A percentile compares a stretch with the other conserved stretches of the same genome.
These are phyloP conservation scores for Drosophila fungiperda DNA, from an alignment of 2,888 invertebrate genomes.

Conservation along the genomic window DNA sequence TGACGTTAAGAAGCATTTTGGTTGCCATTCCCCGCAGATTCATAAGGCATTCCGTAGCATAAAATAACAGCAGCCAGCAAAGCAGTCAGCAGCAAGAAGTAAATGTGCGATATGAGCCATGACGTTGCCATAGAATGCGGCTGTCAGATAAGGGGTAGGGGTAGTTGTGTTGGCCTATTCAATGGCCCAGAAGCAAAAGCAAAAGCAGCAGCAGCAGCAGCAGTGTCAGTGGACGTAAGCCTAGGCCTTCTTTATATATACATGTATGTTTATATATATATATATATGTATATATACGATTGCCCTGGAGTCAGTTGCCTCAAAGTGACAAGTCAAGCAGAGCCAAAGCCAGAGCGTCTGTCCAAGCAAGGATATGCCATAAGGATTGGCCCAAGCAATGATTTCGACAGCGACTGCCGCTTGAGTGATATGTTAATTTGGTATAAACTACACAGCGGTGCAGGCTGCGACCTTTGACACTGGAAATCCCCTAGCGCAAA, in stretches of 20 bases:
- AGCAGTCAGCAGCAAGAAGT: slow-evolving; percentile 19
- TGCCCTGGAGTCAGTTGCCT: slow-evolving; percentile 46
- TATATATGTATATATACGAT: not conserved
- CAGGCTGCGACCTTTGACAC: slow-evolving; percentile 50
- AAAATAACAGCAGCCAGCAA: slow-evolving; percentile 5
- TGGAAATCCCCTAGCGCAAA: slow-evolving; percentile 46
- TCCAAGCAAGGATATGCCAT: slow-evolving; percentile 27
- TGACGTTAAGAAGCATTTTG: slow-evolving; percentile 27
- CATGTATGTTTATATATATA: not conserved
- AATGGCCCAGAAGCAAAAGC: slow-evolving; percentile 37
- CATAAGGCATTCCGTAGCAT: slow-evolving; percentile 37
- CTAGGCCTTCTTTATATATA: slow-evolving; percentile 20
- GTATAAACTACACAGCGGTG: slow-evolving; percentile 63
- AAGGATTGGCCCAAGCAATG: slow-evolving; percentile 42
- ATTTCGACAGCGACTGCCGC: slow-evolving; percentile 56
- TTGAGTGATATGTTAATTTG: slow-evolving; percentile 72
- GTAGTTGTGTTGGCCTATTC: slow-evolving; percentile 20
- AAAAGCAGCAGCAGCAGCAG: not conserved
- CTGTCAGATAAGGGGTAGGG: not conserved
- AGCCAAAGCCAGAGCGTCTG: slow-evolving; percentile 18
- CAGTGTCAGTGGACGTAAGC: slow-evolving; percentile 3
- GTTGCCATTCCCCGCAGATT: slow-evolving; percentile 14
- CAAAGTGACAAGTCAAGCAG: slow-evolving; percentile 72
- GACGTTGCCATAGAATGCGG: slow-evolving; percentile 35
- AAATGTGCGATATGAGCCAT: slow-evolving; percentile 66